Conservation (phyloP, 1,140 invertebrate species). For the Caenorhabditis brenneri region DNA sequence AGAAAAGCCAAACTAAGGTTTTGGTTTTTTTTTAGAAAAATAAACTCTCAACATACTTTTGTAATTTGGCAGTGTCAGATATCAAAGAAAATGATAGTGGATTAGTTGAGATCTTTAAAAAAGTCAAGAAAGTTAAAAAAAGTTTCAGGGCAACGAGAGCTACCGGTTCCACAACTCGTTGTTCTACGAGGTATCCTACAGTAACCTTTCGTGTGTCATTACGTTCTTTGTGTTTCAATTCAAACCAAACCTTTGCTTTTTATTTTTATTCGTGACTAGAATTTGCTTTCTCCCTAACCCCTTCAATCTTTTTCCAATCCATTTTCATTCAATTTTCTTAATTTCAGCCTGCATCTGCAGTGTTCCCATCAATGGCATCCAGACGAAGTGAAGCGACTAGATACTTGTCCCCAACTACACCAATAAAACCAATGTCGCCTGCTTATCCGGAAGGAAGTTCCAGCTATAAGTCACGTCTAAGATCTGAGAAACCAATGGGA, state of each 20-base stretch:
- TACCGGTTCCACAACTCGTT: conserved; percentile 30
- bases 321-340: background rate
- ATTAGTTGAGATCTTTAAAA: too few species aligned
- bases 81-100: too few species aligned
- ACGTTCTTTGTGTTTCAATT: background rate
- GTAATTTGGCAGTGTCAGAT: too few species aligned
- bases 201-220: background rate
- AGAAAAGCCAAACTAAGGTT: background rate
- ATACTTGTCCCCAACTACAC: conserved; percentile 10
- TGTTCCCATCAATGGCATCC: conserved; percentile 8
- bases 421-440: conserved; percentile 41
- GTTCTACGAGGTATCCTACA: background rate
- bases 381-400: background rate
- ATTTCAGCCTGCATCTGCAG: conserved; percentile 11
- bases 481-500: background rate
- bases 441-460: background rate
- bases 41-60: too few species aligned
- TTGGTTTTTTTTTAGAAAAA: too few species aligned
- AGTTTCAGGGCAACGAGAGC: conserved; percentile 34
- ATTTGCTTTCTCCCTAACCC: background rate
- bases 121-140: too few species aligned
- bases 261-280: background rate
- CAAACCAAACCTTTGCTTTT: background rate
- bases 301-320: background rate
- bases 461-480: background rate